Conservation (phyloP, 2,113 vertebrate genomes). For the Cyrtonyx montezumae region DNA sequence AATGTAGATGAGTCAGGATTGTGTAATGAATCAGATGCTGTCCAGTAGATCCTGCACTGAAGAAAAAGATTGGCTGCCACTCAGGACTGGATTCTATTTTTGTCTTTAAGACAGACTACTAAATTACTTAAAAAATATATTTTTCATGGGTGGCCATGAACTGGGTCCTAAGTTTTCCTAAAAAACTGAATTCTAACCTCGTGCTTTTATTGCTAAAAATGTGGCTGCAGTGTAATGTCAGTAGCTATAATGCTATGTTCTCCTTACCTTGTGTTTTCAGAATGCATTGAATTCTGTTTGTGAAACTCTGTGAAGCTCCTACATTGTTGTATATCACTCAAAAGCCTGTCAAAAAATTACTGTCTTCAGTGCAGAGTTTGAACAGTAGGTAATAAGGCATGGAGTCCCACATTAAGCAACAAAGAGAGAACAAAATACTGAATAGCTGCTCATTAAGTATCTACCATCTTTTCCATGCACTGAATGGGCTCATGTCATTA, state of each 20-base stretch:
- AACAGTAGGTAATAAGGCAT: neutral
- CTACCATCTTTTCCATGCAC: neutral
- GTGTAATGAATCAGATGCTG: neutral
- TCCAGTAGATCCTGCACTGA: neutral
- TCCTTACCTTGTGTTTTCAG: neutral
- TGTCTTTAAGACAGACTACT: neutral
- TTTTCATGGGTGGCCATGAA: neutral
- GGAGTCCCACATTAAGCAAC: neutral
- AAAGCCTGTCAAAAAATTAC: neutral
- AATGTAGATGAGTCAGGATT: conserved; percentile 3
- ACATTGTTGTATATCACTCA: neutral
- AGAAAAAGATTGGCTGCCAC: neutral
- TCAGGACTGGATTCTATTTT: conserved; percentile 22
- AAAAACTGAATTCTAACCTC: neutral
- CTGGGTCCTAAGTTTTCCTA: neutral
- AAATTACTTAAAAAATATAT: conserved; percentile 32
- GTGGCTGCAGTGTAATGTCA: neutral
- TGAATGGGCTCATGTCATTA: neutral
- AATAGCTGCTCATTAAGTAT: neutral
- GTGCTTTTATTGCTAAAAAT: conserved; percentile 15
- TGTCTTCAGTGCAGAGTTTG: neutral
- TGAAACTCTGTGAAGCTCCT: neutral
- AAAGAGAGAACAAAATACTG: neutral
- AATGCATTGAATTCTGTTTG: neutral
- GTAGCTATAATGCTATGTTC: neutral